phyloP scores from a whole-genome alignment of 2,797 vertebrate genomes.

The Sarcophilus harrisii region DNA sequence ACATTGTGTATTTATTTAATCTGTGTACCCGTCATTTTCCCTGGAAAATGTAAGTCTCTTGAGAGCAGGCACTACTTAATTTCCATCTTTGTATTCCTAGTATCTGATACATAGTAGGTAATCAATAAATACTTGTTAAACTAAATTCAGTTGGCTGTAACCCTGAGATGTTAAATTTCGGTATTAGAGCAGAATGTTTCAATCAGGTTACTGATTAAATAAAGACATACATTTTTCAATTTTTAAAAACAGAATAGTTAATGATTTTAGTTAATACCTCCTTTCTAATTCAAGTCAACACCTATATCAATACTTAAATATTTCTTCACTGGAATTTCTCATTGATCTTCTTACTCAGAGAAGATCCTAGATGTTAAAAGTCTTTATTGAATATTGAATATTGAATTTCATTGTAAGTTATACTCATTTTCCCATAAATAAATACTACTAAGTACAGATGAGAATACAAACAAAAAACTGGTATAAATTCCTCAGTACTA shows the following conservation, averaged over 20 bases:
- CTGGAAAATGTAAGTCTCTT: neutral
- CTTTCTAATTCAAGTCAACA: slow-evolving; percentile 23
- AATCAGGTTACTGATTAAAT: neutral
- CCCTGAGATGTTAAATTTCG: neutral
- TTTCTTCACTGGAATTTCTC: slow-evolving; percentile 24
- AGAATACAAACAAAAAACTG: neutral
- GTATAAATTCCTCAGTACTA: slow-evolving; percentile 40
- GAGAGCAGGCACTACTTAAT: neutral
- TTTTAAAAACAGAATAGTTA: slow-evolving; percentile 16
- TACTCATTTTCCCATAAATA: neutral
- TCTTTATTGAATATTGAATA: neutral
- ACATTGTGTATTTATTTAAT: neutral
- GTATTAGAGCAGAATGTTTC: slow-evolving; percentile 21
- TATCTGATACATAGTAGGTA: neutral
- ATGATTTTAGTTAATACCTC: neutral
- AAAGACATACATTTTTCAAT: neutral
- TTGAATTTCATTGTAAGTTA: neutral
- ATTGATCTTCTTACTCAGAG: neutral
- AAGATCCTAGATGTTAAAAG: slow-evolving; percentile 31
- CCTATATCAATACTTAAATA: neutral
- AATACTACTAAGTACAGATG: neutral
- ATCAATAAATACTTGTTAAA: slow-evolving; percentile 1
- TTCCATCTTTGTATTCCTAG: neutral
- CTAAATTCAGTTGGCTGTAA: slow-evolving; percentile 27
- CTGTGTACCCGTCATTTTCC: neutral